These are phyloP conservation scores for Abrostola tripartita DNA, from an alignment of 2,888 invertebrate species.

Conservation along the genomic window DNA sequence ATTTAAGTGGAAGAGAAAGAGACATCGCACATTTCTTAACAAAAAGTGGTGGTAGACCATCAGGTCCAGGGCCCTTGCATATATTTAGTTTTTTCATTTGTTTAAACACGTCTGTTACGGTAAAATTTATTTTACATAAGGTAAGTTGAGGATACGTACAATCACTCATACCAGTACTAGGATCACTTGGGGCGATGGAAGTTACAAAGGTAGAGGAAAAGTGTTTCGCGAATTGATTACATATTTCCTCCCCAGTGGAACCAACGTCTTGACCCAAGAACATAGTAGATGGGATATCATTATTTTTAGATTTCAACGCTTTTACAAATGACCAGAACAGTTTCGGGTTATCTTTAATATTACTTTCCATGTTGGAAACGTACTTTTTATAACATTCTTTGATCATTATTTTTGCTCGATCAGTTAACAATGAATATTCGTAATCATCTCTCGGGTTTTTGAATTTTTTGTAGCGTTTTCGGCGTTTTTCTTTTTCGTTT, in stretches of 20 bases:
- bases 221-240: neutral
- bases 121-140: neutral
- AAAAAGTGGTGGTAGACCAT: slow-evolving; percentile 8
- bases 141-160: too few relatives aligned
- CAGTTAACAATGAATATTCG: slow-evolving; percentile 1
- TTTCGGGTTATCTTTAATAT: neutral
- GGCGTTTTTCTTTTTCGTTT: slow-evolving; percentile 10
- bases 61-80: slow-evolving; percentile 7
- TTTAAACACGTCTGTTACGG: slow-evolving; percentile 1
- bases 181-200: too few relatives aligned
- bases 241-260: neutral
- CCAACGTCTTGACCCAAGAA: neutral
- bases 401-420: neutral
- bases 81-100: neutral
- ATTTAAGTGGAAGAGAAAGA: slow-evolving; percentile 1
- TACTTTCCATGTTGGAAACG: neutral
- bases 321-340: slow-evolving; percentile 8
- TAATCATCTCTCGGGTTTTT: slow-evolving; percentile 5
- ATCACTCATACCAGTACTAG: too few relatives aligned
- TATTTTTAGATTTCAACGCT: neutral
- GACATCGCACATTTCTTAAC: neutral
- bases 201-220: neutral
- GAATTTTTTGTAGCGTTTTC: slow-evolving; percentile 7
- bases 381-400: neutral
- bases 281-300: neutral